Base-by-base conservation (phyloP, 1,140 invertebrate species). In the Leucophenga varia region DNA sequence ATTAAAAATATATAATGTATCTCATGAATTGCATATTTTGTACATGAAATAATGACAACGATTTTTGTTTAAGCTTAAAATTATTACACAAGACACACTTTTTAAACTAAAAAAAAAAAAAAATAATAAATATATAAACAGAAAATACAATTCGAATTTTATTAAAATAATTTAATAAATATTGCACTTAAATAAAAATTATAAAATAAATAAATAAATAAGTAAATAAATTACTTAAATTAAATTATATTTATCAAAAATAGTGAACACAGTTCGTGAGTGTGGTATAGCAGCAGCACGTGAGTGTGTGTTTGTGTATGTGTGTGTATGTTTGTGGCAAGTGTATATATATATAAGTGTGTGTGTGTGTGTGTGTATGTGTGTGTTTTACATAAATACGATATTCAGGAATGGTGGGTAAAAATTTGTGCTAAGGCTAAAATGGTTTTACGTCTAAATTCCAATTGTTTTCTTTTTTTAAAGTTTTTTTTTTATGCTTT, bases 401-500 rank as follows among this genome's bases (percentile, higher is more conserved):
- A 59, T 58, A 59, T 63, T 59, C 56, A 68, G 59, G 64, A 68
- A 67, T 68, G 63, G 63, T 68, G 56, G 64, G 63, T 68, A 67
- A 54, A 59, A 67, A 57, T 55, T 41, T 57, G 64, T 65, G 63
- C 64, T 68, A 68, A 67, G 63, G 63, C 64, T 68, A 67, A 67
- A 63, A 67, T 68, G 64, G 59, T 34, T 25, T 25, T 6, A 10
- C n/a, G n/a, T n/a, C n/a, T n/a, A n/a, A n/a, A n/a, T n/a, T n/a
- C n/a, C n/a, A n/a, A n/a, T n/a, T n/a, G n/a, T n/a, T n/a, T n/a
- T n/a, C n/a, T n/a, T n/a, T n/a, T 25, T 25, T 6, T 10, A 34
- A 34, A 6, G 31, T 55, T 67, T 59, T 54, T 46, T 59, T 16
- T 37, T 18, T 37, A 17, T 52, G 36, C 46, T 55, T 55, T 55